These are phyloP conservation scores for Drosophila cognata DNA, from an alignment of 2,888 invertebrate species.

Conservation along the genomic window DNA sequence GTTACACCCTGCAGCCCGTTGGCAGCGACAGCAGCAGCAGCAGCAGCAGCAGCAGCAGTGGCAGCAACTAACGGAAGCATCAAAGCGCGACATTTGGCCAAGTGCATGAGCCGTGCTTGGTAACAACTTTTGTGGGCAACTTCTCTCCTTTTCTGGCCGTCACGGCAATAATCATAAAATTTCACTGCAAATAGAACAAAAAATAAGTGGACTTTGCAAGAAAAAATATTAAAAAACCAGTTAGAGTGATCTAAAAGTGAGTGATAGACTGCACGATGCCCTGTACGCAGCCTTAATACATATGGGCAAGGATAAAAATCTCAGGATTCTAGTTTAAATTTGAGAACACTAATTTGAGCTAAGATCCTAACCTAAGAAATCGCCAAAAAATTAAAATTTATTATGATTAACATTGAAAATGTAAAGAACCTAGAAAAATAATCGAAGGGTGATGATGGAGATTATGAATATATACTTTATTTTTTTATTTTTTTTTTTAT, in stretches of 20 bases:
- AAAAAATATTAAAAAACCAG: conserved; percentile 18
- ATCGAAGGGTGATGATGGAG: neutral
- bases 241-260: neutral
- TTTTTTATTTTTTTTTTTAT: too few relatives aligned
- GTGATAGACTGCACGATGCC: neutral
- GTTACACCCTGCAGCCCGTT: neutral
- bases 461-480: neutral
- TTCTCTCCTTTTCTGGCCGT: conserved; percentile 10
- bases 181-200: conserved; percentile 77
- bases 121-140: conserved; percentile 52
- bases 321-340: neutral
- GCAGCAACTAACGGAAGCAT: conserved; percentile 60
- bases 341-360: neutral
- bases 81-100: conserved; percentile 71
- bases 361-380: neutral
- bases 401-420: neutral
- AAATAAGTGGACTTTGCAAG: conserved; percentile 20
- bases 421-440: neutral
- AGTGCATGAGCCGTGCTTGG: conserved; percentile 32
- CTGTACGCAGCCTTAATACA: neutral
- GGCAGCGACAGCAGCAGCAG: conserved; percentile 1
- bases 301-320: neutral
- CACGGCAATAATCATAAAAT: conserved; percentile 75
- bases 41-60: conserved; percentile 4
- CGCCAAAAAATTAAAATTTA: neutral